Base-by-base conservation (phyloP, 2,797 vertebrate genomes). In the Margarornis squamiger region DNA sequence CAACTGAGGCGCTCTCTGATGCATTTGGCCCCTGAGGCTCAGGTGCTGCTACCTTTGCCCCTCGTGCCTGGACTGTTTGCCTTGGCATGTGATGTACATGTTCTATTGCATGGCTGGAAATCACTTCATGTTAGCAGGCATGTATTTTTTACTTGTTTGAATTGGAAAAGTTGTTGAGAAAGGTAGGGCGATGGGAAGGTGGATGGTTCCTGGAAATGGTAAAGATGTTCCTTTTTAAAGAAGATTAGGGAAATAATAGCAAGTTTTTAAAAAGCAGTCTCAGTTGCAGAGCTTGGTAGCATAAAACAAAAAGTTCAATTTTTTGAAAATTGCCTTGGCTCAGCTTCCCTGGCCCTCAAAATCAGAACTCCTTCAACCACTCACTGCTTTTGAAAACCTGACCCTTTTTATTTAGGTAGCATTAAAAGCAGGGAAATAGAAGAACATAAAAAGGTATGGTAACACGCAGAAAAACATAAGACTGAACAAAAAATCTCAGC, bases 11-110 rank as follows among this genome's bases (percentile, higher is more conserved):
- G 86, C 27, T n/a, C 6, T 15, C 29, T 46, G 27, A 26, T 49
- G 26, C n/a, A 0, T 73, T 72, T 0, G 1, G 49, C 55, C 2
- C 2, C 80, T 0, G 10, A 66, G n/a, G 20, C 73, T 75, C 51
- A 39, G 52, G 30, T 30, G 5, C 43, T 0, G 0, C 36, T 75
- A 70, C 49, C 24, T 38, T 73, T 81, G 34, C 14, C 36, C 16
- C 32, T 63, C 0, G 0, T 2, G 2, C 49, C 30, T 43, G 45
- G 27, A 22, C 34, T 74, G 21, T 70, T 87, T 82, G 41, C 32
- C n/a, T 86, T 63, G 59, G 34, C 2, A 2, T 48, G 39, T 21
- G 58, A 22, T 34, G 45, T 11, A 1, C 3, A 6, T 23, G 12
- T 63, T 66, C 38, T 51, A 3, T 34, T 62, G 57, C 52, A 29